phyloP scores from a whole-genome alignment of 2,888 invertebrate species.

The Pheosia gnoma region DNA sequence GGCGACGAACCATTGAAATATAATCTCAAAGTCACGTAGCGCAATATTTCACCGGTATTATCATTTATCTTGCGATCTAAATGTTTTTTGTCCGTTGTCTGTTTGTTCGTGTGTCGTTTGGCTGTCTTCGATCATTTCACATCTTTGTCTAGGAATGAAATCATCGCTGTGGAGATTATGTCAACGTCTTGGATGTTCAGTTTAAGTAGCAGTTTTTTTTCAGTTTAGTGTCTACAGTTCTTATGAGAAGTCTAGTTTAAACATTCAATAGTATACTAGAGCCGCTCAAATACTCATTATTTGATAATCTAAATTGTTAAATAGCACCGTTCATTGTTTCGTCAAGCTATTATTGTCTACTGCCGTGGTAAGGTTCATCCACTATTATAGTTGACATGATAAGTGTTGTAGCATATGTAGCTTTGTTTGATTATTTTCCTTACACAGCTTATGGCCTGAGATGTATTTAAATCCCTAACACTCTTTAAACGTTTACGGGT shows the following conservation, averaged over 20 bases:
- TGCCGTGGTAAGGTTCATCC: too few relatives aligned
- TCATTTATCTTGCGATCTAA: constrained; percentile 25
- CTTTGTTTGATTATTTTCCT: too few relatives aligned
- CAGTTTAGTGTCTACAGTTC: not conserved
- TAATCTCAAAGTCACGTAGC: constrained; percentile 54
- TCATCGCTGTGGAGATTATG: constrained; percentile 30
- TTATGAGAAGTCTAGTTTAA: not conserved
- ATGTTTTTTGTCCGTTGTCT: constrained; percentile 29
- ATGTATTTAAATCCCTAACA: too few relatives aligned
- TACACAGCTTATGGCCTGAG: too few relatives aligned
- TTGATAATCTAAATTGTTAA: too few relatives aligned
- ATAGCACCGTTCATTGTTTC: too few relatives aligned
- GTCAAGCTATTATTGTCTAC: too few relatives aligned
- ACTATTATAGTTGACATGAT: too few relatives aligned
- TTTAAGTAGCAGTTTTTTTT: not conserved
- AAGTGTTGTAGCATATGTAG: too few relatives aligned
- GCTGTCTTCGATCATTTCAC: constrained; percentile 13
- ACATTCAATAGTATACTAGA: too few relatives aligned
- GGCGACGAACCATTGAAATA: constrained; percentile 38
- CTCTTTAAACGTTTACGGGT: not conserved
- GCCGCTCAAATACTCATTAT: too few relatives aligned
- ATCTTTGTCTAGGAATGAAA: constrained; percentile 18
- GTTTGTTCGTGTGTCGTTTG: constrained; percentile 16
- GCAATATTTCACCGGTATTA: constrained; percentile 51
- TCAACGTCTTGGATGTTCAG: not conserved